These are phyloP conservation scores for Stegophylla sp. DNA, from an alignment of 2,888 invertebrate genomes.

Conservation along the genomic window DNA sequence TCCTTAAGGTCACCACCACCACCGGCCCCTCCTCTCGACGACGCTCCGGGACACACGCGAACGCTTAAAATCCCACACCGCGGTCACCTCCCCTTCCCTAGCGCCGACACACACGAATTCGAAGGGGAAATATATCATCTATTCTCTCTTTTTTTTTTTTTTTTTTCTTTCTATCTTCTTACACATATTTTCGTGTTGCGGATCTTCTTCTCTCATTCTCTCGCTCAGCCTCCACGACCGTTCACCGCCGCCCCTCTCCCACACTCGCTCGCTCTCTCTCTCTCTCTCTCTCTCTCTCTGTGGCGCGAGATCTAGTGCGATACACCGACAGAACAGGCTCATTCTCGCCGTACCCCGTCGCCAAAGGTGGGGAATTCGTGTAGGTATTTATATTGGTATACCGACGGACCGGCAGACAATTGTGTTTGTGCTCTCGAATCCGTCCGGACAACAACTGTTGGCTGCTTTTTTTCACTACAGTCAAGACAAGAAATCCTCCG, in stretches of 20 bases:
- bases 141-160: conserved; percentile 17
- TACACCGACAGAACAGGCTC: not conserved
- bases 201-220: conserved; percentile 6
- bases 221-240: not conserved
- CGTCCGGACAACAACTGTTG: conserved; percentile 26
- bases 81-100: conserved; percentile 1
- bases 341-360: not conserved
- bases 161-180: conserved; percentile 9
- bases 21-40: conserved; percentile 24
- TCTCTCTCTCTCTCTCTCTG: not conserved
- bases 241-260: not conserved
- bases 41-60: conserved; percentile 10
- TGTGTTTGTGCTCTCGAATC: conserved; percentile 51
- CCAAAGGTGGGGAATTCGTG: conserved; percentile 51
- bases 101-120: conserved; percentile 18
- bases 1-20: conserved; percentile 32
- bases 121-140: conserved; percentile 34
- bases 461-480: not conserved
- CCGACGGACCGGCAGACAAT: conserved; percentile 35
- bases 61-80: conserved; percentile 46
- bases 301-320: conserved; percentile 20
- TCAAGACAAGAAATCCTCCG: not conserved
- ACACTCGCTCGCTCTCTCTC: not conserved
- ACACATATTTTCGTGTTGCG: not conserved
- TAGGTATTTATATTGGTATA: conserved; percentile 47